These are phyloP conservation scores for Nycticryphes semicollaris DNA, from an alignment of 2,113 vertebrate genomes.

Conservation along the genomic window DNA sequence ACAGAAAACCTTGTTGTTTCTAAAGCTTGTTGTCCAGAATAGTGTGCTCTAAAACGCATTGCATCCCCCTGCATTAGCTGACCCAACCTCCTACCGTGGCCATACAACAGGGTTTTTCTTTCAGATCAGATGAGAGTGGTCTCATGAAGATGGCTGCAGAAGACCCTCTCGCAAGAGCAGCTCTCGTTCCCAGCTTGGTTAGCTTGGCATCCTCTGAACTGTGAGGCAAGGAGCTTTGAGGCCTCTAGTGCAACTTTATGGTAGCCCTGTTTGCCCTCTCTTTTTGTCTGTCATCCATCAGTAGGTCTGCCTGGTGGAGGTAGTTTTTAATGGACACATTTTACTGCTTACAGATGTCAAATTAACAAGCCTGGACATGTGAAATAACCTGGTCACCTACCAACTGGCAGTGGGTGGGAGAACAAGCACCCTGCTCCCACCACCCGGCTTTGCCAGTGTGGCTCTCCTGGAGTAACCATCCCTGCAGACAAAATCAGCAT, in stretches of 20 bases:
- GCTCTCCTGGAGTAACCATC: not conserved
- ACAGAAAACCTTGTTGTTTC: not conserved
- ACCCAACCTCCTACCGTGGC: not conserved
- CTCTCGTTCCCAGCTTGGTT: not conserved
- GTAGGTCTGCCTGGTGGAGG: not conserved
- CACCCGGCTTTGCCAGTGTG: not conserved
- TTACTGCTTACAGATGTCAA: not conserved
- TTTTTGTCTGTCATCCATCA: not conserved
- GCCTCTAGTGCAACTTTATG: not conserved
- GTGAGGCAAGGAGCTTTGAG: not conserved
- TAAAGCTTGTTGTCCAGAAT: not conserved
- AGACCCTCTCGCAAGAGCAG: not conserved
- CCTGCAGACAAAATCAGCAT: not conserved
- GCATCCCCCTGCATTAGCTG: not conserved
- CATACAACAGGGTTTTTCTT: not conserved
- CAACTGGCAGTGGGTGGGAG: not conserved
- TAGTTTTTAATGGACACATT: not conserved
- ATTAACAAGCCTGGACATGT: not conserved
- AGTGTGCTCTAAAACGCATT: not conserved
- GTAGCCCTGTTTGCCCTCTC: not conserved
- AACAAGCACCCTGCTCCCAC: not conserved
- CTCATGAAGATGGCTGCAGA: not conserved
- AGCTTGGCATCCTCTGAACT: not conserved
- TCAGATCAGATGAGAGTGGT: not conserved
- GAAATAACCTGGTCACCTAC: not conserved